Evolutionary conservation across 2,113 vertebrate genomes (phyloP).

Genomic region (Phalacrocorax pelagicus): DNA sequence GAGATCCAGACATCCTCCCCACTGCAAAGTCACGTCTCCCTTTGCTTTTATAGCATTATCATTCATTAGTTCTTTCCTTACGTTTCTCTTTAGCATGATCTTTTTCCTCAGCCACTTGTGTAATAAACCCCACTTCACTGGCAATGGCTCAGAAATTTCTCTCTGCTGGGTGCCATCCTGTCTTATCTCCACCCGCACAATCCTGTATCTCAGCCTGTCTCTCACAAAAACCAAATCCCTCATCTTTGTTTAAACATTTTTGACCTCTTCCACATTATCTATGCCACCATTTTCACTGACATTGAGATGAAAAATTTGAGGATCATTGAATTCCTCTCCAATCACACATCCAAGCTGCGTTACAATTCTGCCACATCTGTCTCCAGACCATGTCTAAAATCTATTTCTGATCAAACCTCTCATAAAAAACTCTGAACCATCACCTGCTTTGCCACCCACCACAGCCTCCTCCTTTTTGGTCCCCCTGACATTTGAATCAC

Average conservation of each 20-base stretch:
- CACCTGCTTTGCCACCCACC: neutral
- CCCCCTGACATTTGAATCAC: neutral
- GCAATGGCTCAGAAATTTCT: neutral
- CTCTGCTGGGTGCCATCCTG: neutral
- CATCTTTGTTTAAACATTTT: neutral
- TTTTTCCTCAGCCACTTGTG: neutral
- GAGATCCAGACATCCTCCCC: neutral
- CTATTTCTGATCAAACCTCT: neutral
- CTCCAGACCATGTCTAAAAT: neutral
- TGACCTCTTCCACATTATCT: neutral
- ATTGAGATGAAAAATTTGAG: neutral
- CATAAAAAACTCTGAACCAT: neutral
- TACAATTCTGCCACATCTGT: neutral
- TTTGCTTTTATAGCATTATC: neutral
- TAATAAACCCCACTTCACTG: neutral
- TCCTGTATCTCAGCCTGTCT: neutral
- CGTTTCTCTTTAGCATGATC: neutral
- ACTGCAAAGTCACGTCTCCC: neutral
- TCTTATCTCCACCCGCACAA: neutral
- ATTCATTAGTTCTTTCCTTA: neutral
- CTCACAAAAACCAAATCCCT: neutral
- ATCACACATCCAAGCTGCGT: neutral
- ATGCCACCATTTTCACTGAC: neutral
- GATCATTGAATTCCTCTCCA: neutral
- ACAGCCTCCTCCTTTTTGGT: neutral